Conservation (phyloP, 53 echinoderm and acorn worm genomes). For the Temnopleurus reevesii region DNA sequence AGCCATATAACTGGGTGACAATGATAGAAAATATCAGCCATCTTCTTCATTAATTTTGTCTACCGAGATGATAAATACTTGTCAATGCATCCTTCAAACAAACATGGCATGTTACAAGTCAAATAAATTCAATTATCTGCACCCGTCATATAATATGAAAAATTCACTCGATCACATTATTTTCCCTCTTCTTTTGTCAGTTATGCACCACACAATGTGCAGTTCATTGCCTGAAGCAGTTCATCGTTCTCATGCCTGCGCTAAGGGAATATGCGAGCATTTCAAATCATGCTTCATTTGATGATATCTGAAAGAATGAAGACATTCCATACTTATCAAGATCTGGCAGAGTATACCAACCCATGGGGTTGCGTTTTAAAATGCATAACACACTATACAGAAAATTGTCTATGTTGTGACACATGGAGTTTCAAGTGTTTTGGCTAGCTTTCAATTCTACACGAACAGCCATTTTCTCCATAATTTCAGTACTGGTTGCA, state of each 20-base stretch:
- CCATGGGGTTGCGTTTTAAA: not conserved
- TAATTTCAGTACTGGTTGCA: not conserved
- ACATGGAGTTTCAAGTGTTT: not conserved
- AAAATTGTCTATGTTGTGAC: not conserved
- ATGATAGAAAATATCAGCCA: too few species aligned
- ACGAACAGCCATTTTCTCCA: not conserved
- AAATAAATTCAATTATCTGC: not conserved
- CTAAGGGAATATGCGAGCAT: not conserved
- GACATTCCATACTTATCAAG: constrained; percentile 34
- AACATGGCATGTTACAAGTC: not conserved
- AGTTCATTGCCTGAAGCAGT: not conserved
- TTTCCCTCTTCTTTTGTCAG: too few species aligned
- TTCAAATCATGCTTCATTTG: constrained; percentile 34
- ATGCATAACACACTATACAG: not conserved
- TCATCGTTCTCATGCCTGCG: not conserved
- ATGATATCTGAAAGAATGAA: constrained; percentile 19
- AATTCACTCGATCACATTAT: too few species aligned
- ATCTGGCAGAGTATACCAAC: not conserved
- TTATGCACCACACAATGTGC: not conserved
- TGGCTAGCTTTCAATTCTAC: not conserved
- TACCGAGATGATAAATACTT: not conserved
- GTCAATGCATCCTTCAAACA: not conserved
- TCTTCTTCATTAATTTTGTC: too few species aligned
- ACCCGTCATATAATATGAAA: too few species aligned
- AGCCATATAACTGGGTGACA: not conserved